phyloP scores from a whole-genome alignment of 2,113 vertebrate genomes.

The Andinoacara biseriatus region DNA sequence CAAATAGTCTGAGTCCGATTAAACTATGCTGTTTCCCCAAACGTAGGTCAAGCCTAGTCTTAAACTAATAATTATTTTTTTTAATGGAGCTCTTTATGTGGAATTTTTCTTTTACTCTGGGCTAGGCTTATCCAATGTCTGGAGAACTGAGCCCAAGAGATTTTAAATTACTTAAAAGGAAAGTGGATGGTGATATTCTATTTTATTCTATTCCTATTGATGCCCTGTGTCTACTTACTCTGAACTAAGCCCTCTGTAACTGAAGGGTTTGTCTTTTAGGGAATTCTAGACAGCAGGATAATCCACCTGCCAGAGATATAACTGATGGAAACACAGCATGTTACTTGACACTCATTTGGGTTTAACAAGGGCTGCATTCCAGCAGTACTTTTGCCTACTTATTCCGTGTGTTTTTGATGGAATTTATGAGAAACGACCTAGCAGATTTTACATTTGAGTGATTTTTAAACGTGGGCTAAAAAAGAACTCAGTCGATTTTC shows the following conservation, averaged over 20 bases:
- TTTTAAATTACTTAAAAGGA: not conserved
- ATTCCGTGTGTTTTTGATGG: not conserved
- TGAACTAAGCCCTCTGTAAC: not conserved
- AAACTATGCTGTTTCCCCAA: not conserved
- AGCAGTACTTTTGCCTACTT: not conserved
- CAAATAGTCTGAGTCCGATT: not conserved
- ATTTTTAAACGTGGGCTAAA: not conserved
- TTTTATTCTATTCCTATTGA: not conserved
- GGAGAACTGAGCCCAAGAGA: not conserved
- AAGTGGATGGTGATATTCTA: not conserved
- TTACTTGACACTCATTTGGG: not conserved
- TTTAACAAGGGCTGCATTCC: not conserved
- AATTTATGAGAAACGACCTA: not conserved
- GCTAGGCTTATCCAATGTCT: too few relatives aligned
- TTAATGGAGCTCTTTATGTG: not conserved
- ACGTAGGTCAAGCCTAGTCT: not conserved
- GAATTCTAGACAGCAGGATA: not conserved
- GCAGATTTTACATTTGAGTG: not conserved
- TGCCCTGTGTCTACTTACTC: not conserved
- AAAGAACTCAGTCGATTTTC: not conserved
- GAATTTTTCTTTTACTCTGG: too few relatives aligned
- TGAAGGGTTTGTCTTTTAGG: not conserved
- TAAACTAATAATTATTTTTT: not conserved
- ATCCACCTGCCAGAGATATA: not conserved
- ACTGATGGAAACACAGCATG: not conserved